Evolutionary conservation across 2,797 vertebrate species (phyloP), one percentile per base, ranked within the genome.

Genomic region (Microtus agrestis): DNA sequence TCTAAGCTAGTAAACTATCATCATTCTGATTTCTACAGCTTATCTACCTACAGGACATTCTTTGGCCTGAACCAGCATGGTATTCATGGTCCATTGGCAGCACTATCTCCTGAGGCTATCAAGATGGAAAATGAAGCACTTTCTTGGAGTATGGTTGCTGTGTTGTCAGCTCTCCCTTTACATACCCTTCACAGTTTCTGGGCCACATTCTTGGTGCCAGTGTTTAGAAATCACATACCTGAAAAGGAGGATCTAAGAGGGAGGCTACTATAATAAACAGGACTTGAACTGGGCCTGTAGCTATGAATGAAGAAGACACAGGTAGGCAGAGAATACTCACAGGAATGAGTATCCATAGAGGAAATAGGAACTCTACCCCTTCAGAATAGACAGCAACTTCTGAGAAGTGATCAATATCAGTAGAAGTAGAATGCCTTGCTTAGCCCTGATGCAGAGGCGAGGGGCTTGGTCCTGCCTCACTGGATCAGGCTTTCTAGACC

Each of bases 1-100:
- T 34, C 56, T 87, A 91, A 95, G 79, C 86, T 91, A 91, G 84
- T 46, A 78, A 84, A 90, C 56, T 74, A 77, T 29, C 63, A 86
- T 88, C 37, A 51, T 69, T 67, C 74, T 76, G 69, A 51, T 23
- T 95, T 94, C 85, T 87, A 91, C 67, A 90, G 63, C 46, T 76
- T 34, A 69, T 5, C 87, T 43, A 92, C 76, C 48, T 71, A 15
- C 31, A 40, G 43, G 25, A 8, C 80, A 27, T 73, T 77, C 82
- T 61, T 87, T 84, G 21, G 54, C 21, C 81, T 85, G 23, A 67
- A 37, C n/a, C 80, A 76, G 27, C 40, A 93, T 25, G 8, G 13
- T 40, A 21, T 2, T 95, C n/a, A 15, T 29, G 2, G 5, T n/a
- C 27, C 19, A 15, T 13, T 74, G 37, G 34, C 21, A 86, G 2